Percentiles rank a stretch among this genome's conserved stretches.
Conservation (phyloP, 2,113 vertebrate genomes). For the Atherinomorus stipes region DNA sequence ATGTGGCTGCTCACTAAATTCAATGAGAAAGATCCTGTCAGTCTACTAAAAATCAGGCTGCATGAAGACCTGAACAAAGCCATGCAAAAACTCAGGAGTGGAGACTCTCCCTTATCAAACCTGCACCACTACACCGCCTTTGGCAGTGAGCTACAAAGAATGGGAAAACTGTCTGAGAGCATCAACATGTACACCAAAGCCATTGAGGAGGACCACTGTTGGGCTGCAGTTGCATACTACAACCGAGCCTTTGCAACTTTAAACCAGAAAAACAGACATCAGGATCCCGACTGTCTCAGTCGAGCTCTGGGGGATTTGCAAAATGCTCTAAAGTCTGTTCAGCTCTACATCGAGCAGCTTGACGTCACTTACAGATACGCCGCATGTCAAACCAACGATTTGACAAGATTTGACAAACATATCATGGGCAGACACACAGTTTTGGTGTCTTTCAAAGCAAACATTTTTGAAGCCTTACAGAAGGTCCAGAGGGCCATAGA, state of each 20-base stretch:
- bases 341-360: constrained; percentile 39
- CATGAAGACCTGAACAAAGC: constrained; percentile 19
- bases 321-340: constrained; percentile 52
- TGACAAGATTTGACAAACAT: constrained; percentile 39
- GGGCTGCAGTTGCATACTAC: constrained; percentile 69
- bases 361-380: neutral
- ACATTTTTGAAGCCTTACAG: constrained; percentile 43
- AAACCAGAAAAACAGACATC: constrained; percentile 11
- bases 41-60: constrained; percentile 25
- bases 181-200: constrained; percentile 69
- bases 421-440: neutral
- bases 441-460: constrained; percentile 18
- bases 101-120: constrained; percentile 59
- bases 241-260: constrained; percentile 68
- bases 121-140: constrained; percentile 64
- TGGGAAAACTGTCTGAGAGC: constrained; percentile 18
- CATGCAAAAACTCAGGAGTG: constrained; percentile 22
- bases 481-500: constrained; percentile 14
- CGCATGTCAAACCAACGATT: neutral
- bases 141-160: constrained; percentile 53
- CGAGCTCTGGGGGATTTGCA: constrained; percentile 63
- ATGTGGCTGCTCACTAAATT: constrained; percentile 70
- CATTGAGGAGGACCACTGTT: constrained; percentile 43
- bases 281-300: constrained; percentile 31
- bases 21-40: constrained; percentile 5